Evolutionary conservation across 2,888 invertebrate genomes (phyloP).

Genomic region (Melanotus villosus): DNA sequence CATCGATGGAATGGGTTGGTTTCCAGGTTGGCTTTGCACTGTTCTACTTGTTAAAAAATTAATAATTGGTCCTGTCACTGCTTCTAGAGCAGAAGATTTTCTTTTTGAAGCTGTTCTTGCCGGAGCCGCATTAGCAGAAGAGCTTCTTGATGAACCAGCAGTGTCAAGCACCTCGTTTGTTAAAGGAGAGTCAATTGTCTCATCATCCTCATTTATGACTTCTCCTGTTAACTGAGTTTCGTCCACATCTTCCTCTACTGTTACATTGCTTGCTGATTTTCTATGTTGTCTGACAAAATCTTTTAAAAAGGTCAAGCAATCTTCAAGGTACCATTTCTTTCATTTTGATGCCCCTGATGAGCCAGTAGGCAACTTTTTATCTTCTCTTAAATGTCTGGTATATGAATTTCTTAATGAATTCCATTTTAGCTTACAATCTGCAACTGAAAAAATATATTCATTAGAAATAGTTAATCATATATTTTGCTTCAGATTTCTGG

Average conservation of each 20-base stretch:
- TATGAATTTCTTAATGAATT: background rate
- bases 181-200: no score
- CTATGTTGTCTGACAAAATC: background rate
- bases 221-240: background rate
- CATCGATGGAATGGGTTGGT: background rate
- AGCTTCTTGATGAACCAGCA: no score
- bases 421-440: background rate
- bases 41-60: no score
- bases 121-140: no score
- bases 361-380: background rate
- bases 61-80: no score
- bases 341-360: background rate
- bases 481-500: conserved; percentile 26
- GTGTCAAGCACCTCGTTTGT: no score
- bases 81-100: no score
- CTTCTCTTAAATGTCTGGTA: background rate
- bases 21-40: no score
- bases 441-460: background rate
- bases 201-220: background rate
- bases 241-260: no score
- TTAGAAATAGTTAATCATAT: background rate
- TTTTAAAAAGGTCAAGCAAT: background rate
- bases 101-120: no score
- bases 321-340: background rate
- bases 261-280: background rate